Evolutionary conservation across 1,140 invertebrate species (phyloP).

Genomic region (Ladona fulva): DNA sequence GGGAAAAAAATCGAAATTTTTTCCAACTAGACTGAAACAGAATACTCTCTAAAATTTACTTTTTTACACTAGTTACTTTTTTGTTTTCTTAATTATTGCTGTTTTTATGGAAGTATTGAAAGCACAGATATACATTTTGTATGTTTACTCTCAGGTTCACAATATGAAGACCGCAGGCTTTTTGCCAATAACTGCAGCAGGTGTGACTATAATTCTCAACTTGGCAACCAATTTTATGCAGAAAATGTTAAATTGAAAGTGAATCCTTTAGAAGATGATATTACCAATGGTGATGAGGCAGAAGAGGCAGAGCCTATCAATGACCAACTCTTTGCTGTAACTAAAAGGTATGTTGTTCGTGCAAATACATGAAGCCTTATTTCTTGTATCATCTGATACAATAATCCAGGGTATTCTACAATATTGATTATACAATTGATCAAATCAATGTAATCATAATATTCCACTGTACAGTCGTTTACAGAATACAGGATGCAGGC

Average conservation of each 20-base stretch:
- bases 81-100: too few relatives aligned
- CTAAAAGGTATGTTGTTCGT: background rate
- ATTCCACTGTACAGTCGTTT: background rate
- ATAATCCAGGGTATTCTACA: too few relatives aligned
- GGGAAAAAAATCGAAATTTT: too few relatives aligned
- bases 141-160: background rate
- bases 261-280: background rate
- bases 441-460: too few relatives aligned
- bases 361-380: background rate
- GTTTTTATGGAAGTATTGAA: background rate
- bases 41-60: too few relatives aligned
- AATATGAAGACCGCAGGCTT: background rate
- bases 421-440: too few relatives aligned
- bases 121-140: background rate
- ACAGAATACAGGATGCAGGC: background rate
- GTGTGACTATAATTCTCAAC: background rate
- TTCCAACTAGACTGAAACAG: too few relatives aligned
- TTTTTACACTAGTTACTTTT: too few relatives aligned
- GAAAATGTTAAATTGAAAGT: background rate
- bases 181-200: slow-evolving; percentile 14
- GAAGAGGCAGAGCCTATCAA: background rate
- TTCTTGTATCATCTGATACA: too few relatives aligned
- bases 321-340: background rate
- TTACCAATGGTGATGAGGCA: background rate
- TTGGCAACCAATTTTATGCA: background rate